phyloP scores from a whole-genome alignment of 2,888 invertebrate genomes.

The Leptopterna dolabrata region DNA sequence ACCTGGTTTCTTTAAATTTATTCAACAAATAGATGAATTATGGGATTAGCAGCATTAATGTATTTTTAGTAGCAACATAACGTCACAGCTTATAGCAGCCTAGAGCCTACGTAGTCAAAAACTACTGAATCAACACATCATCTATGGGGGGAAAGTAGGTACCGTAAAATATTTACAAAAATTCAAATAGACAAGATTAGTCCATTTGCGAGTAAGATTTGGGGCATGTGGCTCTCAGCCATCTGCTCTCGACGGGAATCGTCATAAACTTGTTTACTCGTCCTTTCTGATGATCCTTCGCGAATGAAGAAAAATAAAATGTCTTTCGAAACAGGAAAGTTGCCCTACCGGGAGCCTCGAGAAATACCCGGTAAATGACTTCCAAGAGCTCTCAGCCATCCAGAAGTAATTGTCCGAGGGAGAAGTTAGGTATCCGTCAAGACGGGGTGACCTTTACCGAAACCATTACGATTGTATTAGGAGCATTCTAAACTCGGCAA shows the following conservation, averaged over 20 bases:
- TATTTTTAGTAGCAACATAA: too few relatives aligned
- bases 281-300: neutral
- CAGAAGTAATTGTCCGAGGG: neutral
- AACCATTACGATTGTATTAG: slow-evolving; percentile 11
- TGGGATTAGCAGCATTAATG: too few relatives aligned
- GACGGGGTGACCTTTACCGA: neutral
- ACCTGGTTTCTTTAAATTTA: too few relatives aligned
- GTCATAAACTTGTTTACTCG: neutral
- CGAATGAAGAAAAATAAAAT: neutral
- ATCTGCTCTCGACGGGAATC: neutral
- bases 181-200: too few relatives aligned
- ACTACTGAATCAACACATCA: too few relatives aligned
- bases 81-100: too few relatives aligned
- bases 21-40: too few relatives aligned
- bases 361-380: slow-evolving; percentile 7
- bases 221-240: neutral
- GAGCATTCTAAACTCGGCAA: slow-evolving; percentile 3
- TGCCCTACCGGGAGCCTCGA: neutral
- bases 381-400: neutral
- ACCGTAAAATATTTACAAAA: too few relatives aligned
- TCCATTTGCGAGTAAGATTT: too few relatives aligned
- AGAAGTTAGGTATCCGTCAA: neutral
- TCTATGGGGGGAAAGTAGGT: too few relatives aligned
- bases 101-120: too few relatives aligned
- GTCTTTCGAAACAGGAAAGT: neutral